Base-by-base conservation (phyloP, 2,888 invertebrate species). In the Torymus aiolomorphi region DNA sequence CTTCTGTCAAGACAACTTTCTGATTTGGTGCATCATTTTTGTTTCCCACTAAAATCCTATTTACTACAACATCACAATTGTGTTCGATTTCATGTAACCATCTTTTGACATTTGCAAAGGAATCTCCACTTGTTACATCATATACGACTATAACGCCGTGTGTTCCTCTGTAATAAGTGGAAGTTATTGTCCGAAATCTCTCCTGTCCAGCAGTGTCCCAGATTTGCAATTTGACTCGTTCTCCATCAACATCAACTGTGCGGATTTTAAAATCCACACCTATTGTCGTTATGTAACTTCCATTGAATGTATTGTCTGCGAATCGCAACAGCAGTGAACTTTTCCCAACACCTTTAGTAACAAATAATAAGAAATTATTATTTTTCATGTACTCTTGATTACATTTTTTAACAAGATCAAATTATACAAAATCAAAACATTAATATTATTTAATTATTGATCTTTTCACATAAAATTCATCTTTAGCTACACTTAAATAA, bases 241-340 rank as follows among this genome's bases (percentile, higher is more conserved):
- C 95, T 80, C 97, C 97, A 88, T 97, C 96, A 87, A 97, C 94
- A 89, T 95, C 95, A 86, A 99, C 95, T 83, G 99, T 99, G 89
- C 98, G 94, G 90, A 99, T 99, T 94, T 99, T 99, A 92, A 99
- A 99, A 93, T 99, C 99, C 74, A 99, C 99, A 83, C 99, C 99
- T 91, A 99, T 99, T 67, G 99, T 99, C 80, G 99, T 99, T 90
- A 99, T 99, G 91, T 97, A 97, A 93, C 96, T 96, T 91, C 98
- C 97, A 86, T 97, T 97, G 92, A 99, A 99, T 83, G 98, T 98
- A 92, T 99, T 98, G 92, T 99, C 99, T 75, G 99, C 97, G 92
- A 99, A 99, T 86, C 99, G 93, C 87, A 99, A 92, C 84, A 99
- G 93, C 83, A 99, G 92, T 88, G 98, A 98, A 92, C 98, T 99